Evolutionary conservation across 2,113 vertebrate species (phyloP).

Genomic region (Uropsilus gracilis): DNA sequence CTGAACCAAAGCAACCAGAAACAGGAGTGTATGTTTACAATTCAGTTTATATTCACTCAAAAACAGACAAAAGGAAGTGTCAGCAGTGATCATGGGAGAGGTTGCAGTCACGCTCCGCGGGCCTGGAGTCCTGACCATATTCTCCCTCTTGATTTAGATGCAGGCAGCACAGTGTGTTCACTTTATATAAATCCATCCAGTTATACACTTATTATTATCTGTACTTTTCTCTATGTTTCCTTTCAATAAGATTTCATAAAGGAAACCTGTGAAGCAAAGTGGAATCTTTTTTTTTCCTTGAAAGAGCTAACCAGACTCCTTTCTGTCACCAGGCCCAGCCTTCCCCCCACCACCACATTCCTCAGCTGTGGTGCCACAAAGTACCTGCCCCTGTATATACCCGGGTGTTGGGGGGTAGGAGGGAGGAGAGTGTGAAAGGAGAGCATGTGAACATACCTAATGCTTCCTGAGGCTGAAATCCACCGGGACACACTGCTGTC

Average conservation of each 20-base stretch:
- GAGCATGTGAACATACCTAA: background rate
- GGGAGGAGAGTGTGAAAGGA: too few species aligned
- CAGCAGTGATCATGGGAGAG: background rate
- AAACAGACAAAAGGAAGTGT: background rate
- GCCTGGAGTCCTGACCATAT: background rate
- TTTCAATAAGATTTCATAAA: background rate
- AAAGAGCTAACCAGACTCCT: background rate
- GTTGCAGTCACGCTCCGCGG: rapidly evolving
- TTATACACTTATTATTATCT: background rate
- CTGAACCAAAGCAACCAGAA: background rate
- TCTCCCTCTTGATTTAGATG: background rate
- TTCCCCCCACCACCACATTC: rapidly evolving
- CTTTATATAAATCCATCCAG: background rate
- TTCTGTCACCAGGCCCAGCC: background rate
- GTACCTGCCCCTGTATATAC: background rate
- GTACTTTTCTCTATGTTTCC: background rate
- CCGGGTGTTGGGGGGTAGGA: background rate
- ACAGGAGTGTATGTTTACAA: background rate
- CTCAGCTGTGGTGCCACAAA: too few species aligned
- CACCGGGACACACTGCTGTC: background rate
- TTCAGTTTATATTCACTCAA: background rate
- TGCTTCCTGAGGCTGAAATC: background rate
- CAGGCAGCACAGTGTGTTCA: background rate
- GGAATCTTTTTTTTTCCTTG: background rate
- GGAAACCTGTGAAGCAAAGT: background rate